A percentile compares a stretch with the other conserved stretches of the same genome.
Evolutionary conservation across 53 echinoderm and acorn worm genomes (phyloP).

Genomic region (Hippasteria phrygiana): DNA sequence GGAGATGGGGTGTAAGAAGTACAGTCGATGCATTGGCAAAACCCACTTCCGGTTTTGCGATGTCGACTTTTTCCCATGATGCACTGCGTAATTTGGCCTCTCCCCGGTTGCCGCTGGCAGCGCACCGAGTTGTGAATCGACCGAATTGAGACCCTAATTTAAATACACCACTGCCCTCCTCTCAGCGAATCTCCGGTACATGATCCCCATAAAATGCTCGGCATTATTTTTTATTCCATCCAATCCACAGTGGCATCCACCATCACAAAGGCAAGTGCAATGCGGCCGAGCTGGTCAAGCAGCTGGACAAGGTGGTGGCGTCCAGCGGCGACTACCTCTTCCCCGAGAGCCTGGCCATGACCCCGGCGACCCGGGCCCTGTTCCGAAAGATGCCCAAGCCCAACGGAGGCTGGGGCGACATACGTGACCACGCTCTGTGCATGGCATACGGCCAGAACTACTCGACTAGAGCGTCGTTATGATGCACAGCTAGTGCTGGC

Average conservation of each 20-base stretch:
- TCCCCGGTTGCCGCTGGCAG: no score
- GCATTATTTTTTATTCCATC: background rate
- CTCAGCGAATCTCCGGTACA: no score
- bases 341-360: conserved; percentile 68
- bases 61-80: no score
- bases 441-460: conserved; percentile 77
- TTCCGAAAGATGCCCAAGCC: conserved; percentile 81
- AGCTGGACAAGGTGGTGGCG: conserved; percentile 72
- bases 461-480: background rate
- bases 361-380: conserved; percentile 80
- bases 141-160: no score
- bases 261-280: conserved; percentile 92
- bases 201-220: no score
- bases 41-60: no score
- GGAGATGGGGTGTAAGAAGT: no score
- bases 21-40: no score
- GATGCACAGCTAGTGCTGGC: conserved; percentile 22
- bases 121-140: no score
- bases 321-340: conserved; percentile 76
- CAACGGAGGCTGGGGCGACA: conserved; percentile 98
- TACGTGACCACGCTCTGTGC: conserved; percentile 91
- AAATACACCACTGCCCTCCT: no score
- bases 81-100: no score
- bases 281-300: conserved; percentile 81
- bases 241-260: conserved; percentile 89